Conservation (phyloP, 1,140 invertebrate genomes). For the Lycorma delicatula region DNA sequence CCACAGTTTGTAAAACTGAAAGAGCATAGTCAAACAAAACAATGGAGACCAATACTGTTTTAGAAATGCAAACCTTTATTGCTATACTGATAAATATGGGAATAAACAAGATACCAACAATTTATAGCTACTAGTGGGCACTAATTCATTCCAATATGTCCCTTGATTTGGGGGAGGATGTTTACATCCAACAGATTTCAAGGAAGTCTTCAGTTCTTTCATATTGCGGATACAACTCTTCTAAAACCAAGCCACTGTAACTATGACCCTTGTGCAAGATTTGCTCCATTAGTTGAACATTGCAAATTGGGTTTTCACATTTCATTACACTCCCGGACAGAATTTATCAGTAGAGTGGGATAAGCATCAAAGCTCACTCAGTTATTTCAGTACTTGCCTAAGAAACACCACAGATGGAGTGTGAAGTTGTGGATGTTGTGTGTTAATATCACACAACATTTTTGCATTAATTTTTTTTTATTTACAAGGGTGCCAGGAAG, state of each 20-base stretch:
- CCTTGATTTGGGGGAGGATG: slow-evolving; percentile 12
- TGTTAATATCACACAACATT: neutral
- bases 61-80: neutral
- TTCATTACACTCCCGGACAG: neutral
- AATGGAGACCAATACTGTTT: neutral
- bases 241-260: neutral
- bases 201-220: slow-evolving; percentile 10
- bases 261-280: slow-evolving; percentile 12
- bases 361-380: slow-evolving; percentile 12
- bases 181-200: slow-evolving; percentile 10
- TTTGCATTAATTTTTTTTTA: slow-evolving; percentile 11
- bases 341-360: slow-evolving; percentile 16
- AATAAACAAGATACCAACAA: neutral
- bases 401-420: slow-evolving; percentile 19
- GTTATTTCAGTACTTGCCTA: slow-evolving; percentile 15
- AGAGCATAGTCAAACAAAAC: neutral
- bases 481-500: neutral
- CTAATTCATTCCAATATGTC: neutral
- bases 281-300: slow-evolving; percentile 8
- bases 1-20: neutral
- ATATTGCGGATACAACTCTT: slow-evolving; percentile 6
- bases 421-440: slow-evolving; percentile 20
- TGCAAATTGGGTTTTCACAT: slow-evolving; percentile 4
- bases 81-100: slow-evolving; percentile 4
- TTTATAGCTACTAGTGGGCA: neutral